Percentiles rank a stretch among this genome's conserved stretches.
phyloP scores from a whole-genome alignment of 2,797 vertebrate genomes.

The Amphiprion clarkii region DNA sequence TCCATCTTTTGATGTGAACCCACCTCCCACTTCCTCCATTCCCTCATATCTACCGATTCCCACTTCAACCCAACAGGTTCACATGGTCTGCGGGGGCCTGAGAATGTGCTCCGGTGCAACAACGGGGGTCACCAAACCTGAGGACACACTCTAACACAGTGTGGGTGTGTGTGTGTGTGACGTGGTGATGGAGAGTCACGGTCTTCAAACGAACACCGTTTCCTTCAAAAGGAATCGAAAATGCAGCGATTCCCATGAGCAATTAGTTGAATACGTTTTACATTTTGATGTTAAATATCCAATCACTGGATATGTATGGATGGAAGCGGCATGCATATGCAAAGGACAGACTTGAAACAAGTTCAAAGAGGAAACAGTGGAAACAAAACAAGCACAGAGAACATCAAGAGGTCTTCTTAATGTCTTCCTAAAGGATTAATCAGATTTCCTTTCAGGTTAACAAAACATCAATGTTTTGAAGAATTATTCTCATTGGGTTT shows the following conservation, averaged over 20 bases:
- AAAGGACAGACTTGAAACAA: constrained; percentile 61
- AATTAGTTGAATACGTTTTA: constrained; percentile 74
- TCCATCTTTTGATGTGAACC: constrained; percentile 84
- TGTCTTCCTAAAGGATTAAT: constrained; percentile 45
- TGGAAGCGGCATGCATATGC: constrained; percentile 61
- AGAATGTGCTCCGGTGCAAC: constrained; percentile 71
- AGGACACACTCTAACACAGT: constrained; percentile 39
- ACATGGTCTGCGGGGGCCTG: constrained; percentile 65
- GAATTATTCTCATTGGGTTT: background rate
- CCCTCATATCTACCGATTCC: constrained; percentile 63
- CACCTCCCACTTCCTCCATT: constrained; percentile 60
- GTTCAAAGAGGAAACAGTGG: constrained; percentile 63
- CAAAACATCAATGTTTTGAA: constrained; percentile 25
- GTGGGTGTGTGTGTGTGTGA: constrained; percentile 15
- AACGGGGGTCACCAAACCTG: constrained; percentile 73
- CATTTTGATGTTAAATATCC: constrained; percentile 73
- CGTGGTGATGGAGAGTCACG: constrained; percentile 30
- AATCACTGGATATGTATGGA: constrained; percentile 48
- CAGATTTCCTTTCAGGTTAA: constrained; percentile 20
- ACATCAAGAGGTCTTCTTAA: constrained; percentile 49
- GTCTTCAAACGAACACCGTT: constrained; percentile 70
- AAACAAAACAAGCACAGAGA: constrained; percentile 38
- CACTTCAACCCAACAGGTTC: constrained; percentile 63
- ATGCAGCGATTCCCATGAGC: constrained; percentile 43
- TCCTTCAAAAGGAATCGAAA: constrained; percentile 73